Evolutionary conservation across 2,113 vertebrate genomes (phyloP).

Genomic region (human): GRCh38 chr3:133822501-133823000

Average conservation of each 20-base stretch:
- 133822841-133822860: neutral
- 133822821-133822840: neutral
- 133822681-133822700: neutral
- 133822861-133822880: neutral
- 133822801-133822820: neutral
- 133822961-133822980: neutral
- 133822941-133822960: neutral
- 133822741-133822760: neutral
- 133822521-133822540: neutral
- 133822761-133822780: neutral
- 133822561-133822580: neutral
- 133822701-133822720: neutral
- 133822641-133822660: neutral
- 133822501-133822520: neutral
- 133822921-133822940: neutral
- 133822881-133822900: neutral
- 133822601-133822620: neutral
- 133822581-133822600: neutral
- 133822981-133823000: neutral
- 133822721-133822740: neutral
- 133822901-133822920: neutral
- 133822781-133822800: neutral
- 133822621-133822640: neutral
- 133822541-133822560: neutral
- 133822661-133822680: neutral